Evolutionary conservation across 1,140 invertebrate genomes (phyloP).

Genomic region (Cydia pomonella): DNA sequence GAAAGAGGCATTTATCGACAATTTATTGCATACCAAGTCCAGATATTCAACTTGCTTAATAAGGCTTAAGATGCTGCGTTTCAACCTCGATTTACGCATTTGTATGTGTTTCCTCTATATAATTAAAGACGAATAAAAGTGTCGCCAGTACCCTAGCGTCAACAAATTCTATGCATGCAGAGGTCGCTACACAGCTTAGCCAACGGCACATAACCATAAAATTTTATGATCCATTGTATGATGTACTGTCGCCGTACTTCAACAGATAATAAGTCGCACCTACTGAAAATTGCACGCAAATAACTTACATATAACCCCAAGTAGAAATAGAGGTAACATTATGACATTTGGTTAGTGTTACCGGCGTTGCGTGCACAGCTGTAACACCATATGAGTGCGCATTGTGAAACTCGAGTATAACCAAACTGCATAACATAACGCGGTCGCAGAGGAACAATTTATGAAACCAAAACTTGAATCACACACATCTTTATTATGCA

Average conservation of each 20-base stretch:
- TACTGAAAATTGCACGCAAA: conserved; percentile 17
- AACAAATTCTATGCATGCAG: conserved; percentile 35
- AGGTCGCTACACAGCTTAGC: conserved; percentile 44
- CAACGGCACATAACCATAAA: conserved; percentile 43
- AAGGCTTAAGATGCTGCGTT: conserved; percentile 10
- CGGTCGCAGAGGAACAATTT: conserved; percentile 35
- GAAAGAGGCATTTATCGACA: conserved; percentile 7
- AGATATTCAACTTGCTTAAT: conserved; percentile 12
- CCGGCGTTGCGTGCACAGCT: conserved; percentile 27
- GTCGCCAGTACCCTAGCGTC: neutral
- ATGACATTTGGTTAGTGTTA: conserved; percentile 14
- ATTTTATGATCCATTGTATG: conserved; percentile 57
- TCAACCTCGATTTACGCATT: conserved; percentile 7
- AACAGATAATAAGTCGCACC: conserved; percentile 34
- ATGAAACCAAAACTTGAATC: conserved; percentile 26
- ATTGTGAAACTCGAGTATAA: conserved; percentile 51
- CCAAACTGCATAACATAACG: conserved; percentile 47
- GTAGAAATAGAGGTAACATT: conserved; percentile 9
- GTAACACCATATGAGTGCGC: conserved; percentile 24
- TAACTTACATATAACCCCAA: neutral
- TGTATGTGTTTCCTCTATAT: neutral
- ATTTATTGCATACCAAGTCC: conserved; percentile 14
- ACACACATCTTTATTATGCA: neutral
- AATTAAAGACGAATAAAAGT: neutral
- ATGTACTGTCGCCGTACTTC: conserved; percentile 33